These are phyloP conservation scores for Ceyx melanurus DNA, from an alignment of 2,113 vertebrate genomes.

Conservation along the genomic window DNA sequence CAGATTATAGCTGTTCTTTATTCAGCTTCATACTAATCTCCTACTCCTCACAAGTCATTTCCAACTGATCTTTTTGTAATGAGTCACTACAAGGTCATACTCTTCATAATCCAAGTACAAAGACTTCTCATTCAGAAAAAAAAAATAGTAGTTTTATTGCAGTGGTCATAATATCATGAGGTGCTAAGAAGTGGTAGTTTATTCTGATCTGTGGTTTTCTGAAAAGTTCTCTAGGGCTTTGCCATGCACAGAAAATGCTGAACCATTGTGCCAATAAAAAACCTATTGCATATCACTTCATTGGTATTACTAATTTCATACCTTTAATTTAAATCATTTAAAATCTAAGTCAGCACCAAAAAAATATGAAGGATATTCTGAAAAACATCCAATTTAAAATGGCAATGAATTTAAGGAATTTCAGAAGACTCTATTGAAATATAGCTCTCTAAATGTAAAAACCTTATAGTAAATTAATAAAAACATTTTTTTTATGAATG, in stretches of 20 bases:
- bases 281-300: background rate
- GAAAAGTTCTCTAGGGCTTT: background rate
- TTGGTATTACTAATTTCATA: background rate
- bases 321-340: background rate
- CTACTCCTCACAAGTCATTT: background rate
- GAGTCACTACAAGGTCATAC: background rate
- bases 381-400: background rate
- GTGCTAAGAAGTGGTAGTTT: background rate
- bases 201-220: background rate
- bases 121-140: background rate
- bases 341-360: background rate
- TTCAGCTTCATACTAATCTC: background rate
- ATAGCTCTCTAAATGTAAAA: background rate
- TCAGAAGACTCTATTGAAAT: background rate
- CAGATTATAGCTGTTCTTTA: background rate
- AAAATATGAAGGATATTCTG: background rate
- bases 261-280: background rate
- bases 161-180: background rate
- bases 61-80: background rate
- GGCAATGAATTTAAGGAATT: background rate
- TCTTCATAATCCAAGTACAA: background rate
- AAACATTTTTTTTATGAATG: background rate
- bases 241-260: background rate
- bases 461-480: background rate
- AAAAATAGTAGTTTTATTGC: background rate